Evolutionary conservation across 1,140 invertebrate genomes (phyloP).

Genomic region (Bilobella aurantiaca): DNA sequence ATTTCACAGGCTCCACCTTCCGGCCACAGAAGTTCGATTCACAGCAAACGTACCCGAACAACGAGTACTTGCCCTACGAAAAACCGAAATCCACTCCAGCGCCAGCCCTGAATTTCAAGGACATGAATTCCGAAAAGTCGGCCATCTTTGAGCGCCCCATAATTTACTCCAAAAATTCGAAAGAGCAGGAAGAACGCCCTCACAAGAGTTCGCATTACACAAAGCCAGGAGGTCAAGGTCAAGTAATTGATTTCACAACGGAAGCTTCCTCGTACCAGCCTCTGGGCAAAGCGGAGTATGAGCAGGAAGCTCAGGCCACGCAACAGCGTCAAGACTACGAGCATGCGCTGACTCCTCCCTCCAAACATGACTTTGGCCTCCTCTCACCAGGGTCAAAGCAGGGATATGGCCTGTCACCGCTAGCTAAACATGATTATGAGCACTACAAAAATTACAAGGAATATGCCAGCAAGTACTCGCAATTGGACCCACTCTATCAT

Average conservation of each 20-base stretch:
- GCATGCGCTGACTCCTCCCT: neutral
- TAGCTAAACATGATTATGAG: neutral
- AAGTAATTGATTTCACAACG: neutral
- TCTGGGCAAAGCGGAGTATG: neutral
- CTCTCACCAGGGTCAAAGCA: neutral
- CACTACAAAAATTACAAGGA: neutral
- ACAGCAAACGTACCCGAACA: neutral
- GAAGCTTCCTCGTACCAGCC: neutral
- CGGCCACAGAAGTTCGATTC: neutral
- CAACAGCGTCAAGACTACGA: neutral
- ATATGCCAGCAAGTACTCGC: constrained; percentile 15
- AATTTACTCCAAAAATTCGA: neutral
- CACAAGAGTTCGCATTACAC: neutral
- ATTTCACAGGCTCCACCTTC: neutral
- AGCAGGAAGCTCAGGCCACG: neutral
- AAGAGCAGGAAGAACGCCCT: neutral
- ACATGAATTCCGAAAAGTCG: neutral
- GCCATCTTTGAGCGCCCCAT: neutral
- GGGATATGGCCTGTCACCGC: constrained; percentile 3
- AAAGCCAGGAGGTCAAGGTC: neutral
- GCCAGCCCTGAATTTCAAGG: neutral
- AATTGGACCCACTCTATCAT: constrained; percentile 31
- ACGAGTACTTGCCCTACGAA: neutral
- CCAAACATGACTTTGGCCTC: neutral
- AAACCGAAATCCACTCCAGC: neutral